Conservation (phyloP, 1,140 invertebrate genomes). For the Bacillus rossius region DNA sequence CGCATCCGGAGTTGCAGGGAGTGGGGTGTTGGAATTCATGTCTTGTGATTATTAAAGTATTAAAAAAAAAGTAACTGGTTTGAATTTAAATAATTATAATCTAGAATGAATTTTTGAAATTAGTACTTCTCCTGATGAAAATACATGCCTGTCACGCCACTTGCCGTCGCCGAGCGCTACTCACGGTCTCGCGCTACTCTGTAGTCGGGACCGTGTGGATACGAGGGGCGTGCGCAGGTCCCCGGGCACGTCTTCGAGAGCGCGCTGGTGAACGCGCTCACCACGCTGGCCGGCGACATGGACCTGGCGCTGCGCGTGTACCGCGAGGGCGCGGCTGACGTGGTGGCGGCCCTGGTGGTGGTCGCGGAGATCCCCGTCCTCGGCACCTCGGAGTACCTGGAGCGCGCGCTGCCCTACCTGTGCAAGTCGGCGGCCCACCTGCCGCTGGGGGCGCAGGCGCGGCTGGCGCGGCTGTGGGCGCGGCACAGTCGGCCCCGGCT, state of each 20-base stretch:
- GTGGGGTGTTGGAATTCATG: background rate
- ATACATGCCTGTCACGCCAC: too few species aligned
- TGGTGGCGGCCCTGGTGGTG: constrained; percentile 76
- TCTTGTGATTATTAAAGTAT: too few species aligned
- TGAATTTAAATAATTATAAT: too few species aligned
- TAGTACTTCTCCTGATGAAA: too few species aligned
- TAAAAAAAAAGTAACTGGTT: too few species aligned
- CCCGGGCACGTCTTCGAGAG: constrained; percentile 54
- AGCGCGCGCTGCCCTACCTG: constrained; percentile 71
- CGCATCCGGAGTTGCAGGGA: too few species aligned
- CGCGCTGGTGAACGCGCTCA: constrained; percentile 73
- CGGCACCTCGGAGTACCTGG: constrained; percentile 73
- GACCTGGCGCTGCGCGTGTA: constrained; percentile 65
- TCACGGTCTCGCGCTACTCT: too few species aligned
- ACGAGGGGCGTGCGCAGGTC: constrained; percentile 26
- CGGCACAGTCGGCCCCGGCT: constrained; percentile 62
- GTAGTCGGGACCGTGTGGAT: too few species aligned
- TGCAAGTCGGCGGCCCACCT: constrained; percentile 72
- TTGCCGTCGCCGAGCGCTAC: too few species aligned
- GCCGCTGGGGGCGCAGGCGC: constrained; percentile 69
- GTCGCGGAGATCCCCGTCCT: constrained; percentile 84
- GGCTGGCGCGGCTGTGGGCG: constrained; percentile 73
- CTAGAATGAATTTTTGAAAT: too few species aligned
- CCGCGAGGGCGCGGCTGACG: constrained; percentile 16
- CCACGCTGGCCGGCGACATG: constrained; percentile 63